phyloP scores from a whole-genome alignment of 2,797 vertebrate species.

The Pyrocephalus nanus region DNA sequence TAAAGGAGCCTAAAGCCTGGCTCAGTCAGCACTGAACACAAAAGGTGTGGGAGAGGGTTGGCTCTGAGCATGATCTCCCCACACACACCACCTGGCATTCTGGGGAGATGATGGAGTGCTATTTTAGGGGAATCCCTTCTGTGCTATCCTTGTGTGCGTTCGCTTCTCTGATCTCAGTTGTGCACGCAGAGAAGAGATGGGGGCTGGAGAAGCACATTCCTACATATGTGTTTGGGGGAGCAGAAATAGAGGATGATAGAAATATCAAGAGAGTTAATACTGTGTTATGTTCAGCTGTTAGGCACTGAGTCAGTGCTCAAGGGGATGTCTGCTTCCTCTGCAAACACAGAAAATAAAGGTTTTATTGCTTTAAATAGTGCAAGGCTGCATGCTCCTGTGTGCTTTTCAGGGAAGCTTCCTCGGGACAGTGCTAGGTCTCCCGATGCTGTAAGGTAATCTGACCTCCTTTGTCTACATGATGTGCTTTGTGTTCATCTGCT shows the following conservation, averaged over 20 bases:
- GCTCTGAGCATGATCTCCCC: not conserved
- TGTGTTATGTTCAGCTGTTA: not conserved
- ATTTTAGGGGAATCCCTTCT: conserved; percentile 56
- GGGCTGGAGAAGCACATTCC: not conserved
- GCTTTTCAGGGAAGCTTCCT: not conserved
- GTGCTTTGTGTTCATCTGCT: not conserved
- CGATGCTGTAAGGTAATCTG: not conserved
- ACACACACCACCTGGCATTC: not conserved
- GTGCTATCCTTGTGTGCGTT: not conserved
- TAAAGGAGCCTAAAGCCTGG: not conserved
- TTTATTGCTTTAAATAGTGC: not conserved
- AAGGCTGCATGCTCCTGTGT: not conserved
- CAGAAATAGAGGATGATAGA: not conserved
- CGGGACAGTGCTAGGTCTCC: not conserved
- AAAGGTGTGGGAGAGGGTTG: not conserved
- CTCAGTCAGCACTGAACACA: not conserved
- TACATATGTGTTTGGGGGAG: not conserved
- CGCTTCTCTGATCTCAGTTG: not conserved
- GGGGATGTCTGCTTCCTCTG: not conserved
- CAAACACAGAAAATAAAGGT: not conserved
- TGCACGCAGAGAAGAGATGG: not conserved
- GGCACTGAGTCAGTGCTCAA: not conserved
- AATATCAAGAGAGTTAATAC: not conserved
- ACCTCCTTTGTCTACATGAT: accelerated
- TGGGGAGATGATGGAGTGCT: not conserved